Evolutionary conservation across 2,888 invertebrate genomes (phyloP).

Genomic region (Diaprepes abbreviatus): DNA sequence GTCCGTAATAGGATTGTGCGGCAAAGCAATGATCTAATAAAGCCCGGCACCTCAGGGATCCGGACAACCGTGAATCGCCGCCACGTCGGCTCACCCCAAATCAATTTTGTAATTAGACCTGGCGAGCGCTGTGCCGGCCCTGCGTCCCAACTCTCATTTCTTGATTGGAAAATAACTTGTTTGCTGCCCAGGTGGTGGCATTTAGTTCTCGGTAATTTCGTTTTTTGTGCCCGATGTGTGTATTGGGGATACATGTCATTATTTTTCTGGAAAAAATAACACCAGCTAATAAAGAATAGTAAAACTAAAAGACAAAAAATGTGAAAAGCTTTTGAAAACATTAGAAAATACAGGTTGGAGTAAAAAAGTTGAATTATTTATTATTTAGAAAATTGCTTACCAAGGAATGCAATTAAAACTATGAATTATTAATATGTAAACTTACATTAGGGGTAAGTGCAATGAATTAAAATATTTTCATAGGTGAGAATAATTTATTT

Average conservation of each 20-base stretch:
- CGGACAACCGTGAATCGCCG: constrained; percentile 30
- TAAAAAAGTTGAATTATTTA: too few species aligned
- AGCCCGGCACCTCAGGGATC: constrained; percentile 46
- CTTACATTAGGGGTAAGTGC: too few species aligned
- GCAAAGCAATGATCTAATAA: constrained; percentile 48
- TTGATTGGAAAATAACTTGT: constrained; percentile 46
- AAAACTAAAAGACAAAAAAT: too few species aligned
- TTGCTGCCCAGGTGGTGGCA: constrained; percentile 31
- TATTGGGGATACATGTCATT: constrained; percentile 5
- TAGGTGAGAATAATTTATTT: too few species aligned
- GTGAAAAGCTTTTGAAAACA: too few species aligned
- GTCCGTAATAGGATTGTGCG: constrained; percentile 45
- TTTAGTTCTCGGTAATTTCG: constrained; percentile 3
- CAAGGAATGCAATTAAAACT: too few species aligned
- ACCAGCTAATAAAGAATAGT: background rate
- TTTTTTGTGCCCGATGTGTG: background rate
- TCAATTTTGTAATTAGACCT: constrained; percentile 48
- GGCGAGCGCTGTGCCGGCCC: constrained; percentile 44
- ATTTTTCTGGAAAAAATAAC: background rate
- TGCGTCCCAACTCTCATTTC: constrained; percentile 46
- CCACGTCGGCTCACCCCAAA: constrained; percentile 40
- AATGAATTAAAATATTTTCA: too few species aligned
- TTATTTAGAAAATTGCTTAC: too few species aligned
- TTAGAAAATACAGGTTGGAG: too few species aligned
- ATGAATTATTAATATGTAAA: too few species aligned